Evolutionary conservation across 2,888 invertebrate species (phyloP).

Genomic region (Nysson spinosus): DNA sequence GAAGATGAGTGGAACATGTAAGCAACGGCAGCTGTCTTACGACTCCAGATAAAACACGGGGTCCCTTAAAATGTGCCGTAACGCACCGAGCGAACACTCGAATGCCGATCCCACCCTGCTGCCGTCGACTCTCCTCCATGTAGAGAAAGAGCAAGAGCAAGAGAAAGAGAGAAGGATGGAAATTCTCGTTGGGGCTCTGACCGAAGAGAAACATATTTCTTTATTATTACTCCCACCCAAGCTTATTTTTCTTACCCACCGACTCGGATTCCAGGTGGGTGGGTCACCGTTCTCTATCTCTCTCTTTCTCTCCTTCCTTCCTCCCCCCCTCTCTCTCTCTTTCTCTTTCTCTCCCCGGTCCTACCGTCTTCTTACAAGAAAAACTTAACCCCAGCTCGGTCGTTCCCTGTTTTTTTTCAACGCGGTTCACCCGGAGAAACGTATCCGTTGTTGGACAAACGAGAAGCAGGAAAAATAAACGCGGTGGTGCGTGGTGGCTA

Average conservation of each 20-base stretch:
- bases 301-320: slow-evolving; percentile 8
- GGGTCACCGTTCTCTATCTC: slow-evolving; percentile 35
- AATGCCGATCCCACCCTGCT: neutral
- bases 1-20: neutral
- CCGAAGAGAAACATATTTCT: slow-evolving; percentile 77
- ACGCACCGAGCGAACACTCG: slow-evolving; percentile 19
- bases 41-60: slow-evolving; percentile 57
- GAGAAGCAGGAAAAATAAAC: slow-evolving; percentile 12
- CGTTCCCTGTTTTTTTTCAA: slow-evolving; percentile 70
- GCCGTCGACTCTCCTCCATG: slow-evolving; percentile 17
- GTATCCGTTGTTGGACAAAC: slow-evolving; percentile 32
- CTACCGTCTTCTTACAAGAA: slow-evolving; percentile 42
- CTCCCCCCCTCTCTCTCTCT: neutral
- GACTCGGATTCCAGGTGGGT: slow-evolving; percentile 74
- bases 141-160: slow-evolving; percentile 19
- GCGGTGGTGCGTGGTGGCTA: too few relatives aligned
- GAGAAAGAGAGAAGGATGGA: slow-evolving; percentile 31
- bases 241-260: slow-evolving; percentile 76
- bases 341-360: slow-evolving; percentile 2
- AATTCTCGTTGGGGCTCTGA: slow-evolving; percentile 56
- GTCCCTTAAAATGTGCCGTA: slow-evolving; percentile 50
- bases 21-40: neutral
- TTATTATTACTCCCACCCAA: slow-evolving; percentile 76
- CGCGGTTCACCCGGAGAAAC: slow-evolving; percentile 60
- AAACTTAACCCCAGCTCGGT: slow-evolving; percentile 51